Evolutionary conservation across 1,140 invertebrate genomes (phyloP).

Genomic region (Antheraea mylitta): DNA sequence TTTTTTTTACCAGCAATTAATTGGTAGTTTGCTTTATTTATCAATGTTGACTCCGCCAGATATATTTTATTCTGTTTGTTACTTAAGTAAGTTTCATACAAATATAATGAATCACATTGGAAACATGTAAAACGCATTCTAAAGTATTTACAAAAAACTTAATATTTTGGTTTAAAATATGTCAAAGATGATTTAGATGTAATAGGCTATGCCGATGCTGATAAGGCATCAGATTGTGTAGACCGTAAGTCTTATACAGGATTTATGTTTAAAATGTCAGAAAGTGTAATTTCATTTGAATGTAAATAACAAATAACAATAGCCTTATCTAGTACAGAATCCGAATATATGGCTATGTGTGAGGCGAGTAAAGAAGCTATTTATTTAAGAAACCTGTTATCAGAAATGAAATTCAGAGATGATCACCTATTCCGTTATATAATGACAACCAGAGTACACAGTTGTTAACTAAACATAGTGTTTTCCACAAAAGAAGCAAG

Average conservation of each 20-base stretch:
- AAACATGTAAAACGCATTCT: constrained; percentile 13
- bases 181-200: constrained; percentile 11
- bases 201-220: constrained; percentile 10
- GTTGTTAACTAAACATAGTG: too few species aligned
- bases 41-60: constrained; percentile 25
- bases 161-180: constrained; percentile 11
- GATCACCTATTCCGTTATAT: too few species aligned
- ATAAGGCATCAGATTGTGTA: constrained; percentile 3
- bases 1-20: constrained; percentile 31
- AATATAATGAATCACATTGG: constrained; percentile 3
- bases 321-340: background rate
- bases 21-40: constrained; percentile 64
- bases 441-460: too few species aligned
- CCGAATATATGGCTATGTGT: constrained; percentile 2
- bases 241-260: constrained; percentile 7
- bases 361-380: constrained; percentile 12
- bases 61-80: constrained; percentile 12
- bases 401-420: too few species aligned
- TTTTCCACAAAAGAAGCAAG: too few species aligned
- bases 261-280: constrained; percentile 7
- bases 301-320: background rate
- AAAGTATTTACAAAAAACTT: constrained; percentile 10
- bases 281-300: constrained; percentile 3
- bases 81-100: constrained; percentile 12
- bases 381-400: constrained; percentile 5